Conservation (phyloP, 2,888 invertebrate genomes). For the Ptychoptera contaminata region DNA sequence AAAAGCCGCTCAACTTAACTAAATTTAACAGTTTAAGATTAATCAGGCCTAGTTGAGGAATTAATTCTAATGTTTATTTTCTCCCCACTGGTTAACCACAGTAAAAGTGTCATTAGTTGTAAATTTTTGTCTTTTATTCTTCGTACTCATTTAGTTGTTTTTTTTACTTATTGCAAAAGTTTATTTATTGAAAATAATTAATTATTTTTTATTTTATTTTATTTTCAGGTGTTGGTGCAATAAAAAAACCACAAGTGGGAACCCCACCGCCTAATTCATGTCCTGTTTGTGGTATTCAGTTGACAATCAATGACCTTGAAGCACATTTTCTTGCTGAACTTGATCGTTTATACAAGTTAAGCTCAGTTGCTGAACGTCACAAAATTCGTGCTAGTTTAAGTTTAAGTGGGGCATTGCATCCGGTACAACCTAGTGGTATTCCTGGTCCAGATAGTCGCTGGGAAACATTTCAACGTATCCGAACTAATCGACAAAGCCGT, state of each 20-base stretch:
- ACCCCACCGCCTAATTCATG: slow-evolving; percentile 33
- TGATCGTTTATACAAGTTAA: slow-evolving; percentile 47
- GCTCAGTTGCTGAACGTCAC: slow-evolving; percentile 30
- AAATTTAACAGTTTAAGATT: too few relatives aligned
- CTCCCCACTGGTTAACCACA: too few relatives aligned
- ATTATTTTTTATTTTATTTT: too few relatives aligned
- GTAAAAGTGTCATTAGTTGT: too few relatives aligned
- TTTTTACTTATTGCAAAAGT: too few relatives aligned
- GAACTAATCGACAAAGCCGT: slow-evolving; percentile 51
- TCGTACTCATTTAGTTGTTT: too few relatives aligned
- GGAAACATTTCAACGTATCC: slow-evolving; percentile 52
- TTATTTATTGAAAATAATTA: too few relatives aligned
- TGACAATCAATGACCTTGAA: slow-evolving; percentile 49
- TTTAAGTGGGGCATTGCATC: slow-evolving; percentile 4
- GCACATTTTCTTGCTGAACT: slow-evolving; percentile 52
- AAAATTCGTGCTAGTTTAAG: slow-evolving; percentile 7
- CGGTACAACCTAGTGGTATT: slow-evolving; percentile 17
- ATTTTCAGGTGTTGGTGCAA: slow-evolving; percentile 2
- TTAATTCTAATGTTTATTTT: too few relatives aligned
- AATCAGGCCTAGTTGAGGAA: too few relatives aligned
- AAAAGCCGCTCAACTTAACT: too few relatives aligned
- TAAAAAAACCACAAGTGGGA: slow-evolving; percentile 8
- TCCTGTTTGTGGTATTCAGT: slow-evolving; percentile 52
- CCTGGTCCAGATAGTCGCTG: slow-evolving; percentile 40
- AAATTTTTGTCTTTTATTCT: too few relatives aligned